A percentile compares a stretch with the other conserved stretches of the same genome.
phyloP scores from a whole-genome alignment of 2,797 vertebrate genomes.

The Babyrousa celebensis region DNA sequence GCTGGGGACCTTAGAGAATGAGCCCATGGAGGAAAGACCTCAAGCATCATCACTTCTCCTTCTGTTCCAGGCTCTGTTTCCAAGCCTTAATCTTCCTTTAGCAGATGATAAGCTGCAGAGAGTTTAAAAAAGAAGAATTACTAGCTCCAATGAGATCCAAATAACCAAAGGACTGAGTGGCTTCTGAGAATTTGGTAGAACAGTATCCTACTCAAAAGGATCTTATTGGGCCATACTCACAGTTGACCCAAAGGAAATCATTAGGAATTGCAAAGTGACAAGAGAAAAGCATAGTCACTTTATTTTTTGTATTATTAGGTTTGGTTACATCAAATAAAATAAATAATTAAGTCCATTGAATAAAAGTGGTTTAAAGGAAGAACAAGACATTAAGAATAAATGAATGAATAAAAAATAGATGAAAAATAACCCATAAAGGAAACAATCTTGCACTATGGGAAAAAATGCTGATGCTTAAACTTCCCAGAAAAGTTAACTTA shows the following conservation, averaged over 20 bases:
- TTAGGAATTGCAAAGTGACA: not conserved
- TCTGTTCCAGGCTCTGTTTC: not conserved
- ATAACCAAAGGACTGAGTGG: not conserved
- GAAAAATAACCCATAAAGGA: not conserved
- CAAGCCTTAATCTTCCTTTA: not conserved
- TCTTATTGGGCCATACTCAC: not conserved
- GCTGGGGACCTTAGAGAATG: not conserved
- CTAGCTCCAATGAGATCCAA: not conserved
- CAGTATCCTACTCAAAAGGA: not conserved
- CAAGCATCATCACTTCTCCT: not conserved
- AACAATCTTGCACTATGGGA: not conserved
- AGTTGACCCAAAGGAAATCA: not conserved
- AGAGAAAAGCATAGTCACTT: not conserved
- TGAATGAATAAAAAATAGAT: too few relatives aligned
- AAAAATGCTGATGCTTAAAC: not conserved
- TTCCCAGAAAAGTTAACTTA: not conserved
- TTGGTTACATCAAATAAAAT: not conserved
- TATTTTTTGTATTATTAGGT: not conserved
- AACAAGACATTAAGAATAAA: too few relatives aligned
- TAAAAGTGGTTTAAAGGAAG: not conserved
- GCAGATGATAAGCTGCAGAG: not conserved
- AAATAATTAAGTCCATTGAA: not conserved
- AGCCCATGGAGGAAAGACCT: not conserved
- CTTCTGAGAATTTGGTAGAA: constrained; percentile 16
- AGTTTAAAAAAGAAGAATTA: not conserved